Conservation (phyloP, 2,888 invertebrate species). For the Proisotoma minuta region DNA sequence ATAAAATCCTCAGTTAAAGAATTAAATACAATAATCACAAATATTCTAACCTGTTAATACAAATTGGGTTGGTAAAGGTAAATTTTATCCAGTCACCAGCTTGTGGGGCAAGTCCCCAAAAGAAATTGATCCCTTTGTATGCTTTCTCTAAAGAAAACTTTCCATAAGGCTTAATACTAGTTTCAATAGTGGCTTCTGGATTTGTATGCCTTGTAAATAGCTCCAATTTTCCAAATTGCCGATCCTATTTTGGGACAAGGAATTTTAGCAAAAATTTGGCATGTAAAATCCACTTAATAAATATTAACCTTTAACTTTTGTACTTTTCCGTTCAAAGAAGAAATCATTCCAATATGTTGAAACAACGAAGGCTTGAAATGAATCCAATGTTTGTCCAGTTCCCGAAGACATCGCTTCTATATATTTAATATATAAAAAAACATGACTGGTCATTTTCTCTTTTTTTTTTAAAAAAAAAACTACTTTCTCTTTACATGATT, state of each 20-base stretch:
- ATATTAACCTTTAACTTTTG: slow-evolving; percentile 78
- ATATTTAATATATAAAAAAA: slow-evolving; percentile 46
- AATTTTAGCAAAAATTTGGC: not conserved
- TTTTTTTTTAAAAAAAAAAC: not conserved
- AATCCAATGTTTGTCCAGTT: slow-evolving; percentile 72
- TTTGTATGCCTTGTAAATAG: slow-evolving; percentile 74
- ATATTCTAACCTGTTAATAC: slow-evolving; percentile 61
- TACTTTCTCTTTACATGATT: slow-evolving; percentile 58
- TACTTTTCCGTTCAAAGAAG: slow-evolving; percentile 91
- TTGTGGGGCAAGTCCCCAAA: slow-evolving; percentile 84
- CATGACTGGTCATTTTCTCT: not conserved
- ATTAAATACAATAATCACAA: slow-evolving; percentile 12
- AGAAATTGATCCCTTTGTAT: slow-evolving; percentile 80
- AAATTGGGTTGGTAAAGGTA: slow-evolving; percentile 68
- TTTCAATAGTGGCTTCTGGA: slow-evolving; percentile 64
- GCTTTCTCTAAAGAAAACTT: slow-evolving; percentile 73
- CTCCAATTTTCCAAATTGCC: slow-evolving; percentile 77
- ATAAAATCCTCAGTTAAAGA: slow-evolving; percentile 6
- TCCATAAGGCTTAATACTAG: slow-evolving; percentile 73
- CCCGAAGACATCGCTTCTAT: slow-evolving; percentile 78
- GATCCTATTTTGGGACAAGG: slow-evolving; percentile 60
- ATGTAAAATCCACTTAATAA: not conserved
- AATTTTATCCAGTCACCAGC: slow-evolving; percentile 75
- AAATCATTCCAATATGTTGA: slow-evolving; percentile 91
- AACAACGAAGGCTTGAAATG: slow-evolving; percentile 67